These are phyloP conservation scores for Paragorgia papillata DNA, from an alignment of 92 coral and sea anemone genomes.

Conservation along the genomic window DNA sequence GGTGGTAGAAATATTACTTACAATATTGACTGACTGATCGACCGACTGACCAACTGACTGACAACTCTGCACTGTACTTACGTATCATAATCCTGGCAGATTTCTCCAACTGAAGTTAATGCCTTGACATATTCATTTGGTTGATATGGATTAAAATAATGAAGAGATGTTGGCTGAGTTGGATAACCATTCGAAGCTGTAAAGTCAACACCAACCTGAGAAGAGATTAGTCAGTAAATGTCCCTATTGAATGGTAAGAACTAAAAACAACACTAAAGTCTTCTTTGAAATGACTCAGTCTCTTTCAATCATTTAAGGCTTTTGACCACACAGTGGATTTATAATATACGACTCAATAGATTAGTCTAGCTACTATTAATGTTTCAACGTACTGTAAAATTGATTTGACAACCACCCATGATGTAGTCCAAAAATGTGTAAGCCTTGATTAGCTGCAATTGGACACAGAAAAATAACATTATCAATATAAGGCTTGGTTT, in stretches of 20 bases:
- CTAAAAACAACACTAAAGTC: no score
- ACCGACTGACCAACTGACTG: no score
- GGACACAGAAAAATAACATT: slow-evolving; percentile 7
- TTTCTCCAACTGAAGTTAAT: slow-evolving; percentile 84
- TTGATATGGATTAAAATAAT: slow-evolving; percentile 87
- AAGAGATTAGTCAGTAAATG: neutral
- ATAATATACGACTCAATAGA: no score
- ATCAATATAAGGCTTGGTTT: neutral
- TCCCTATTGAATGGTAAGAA: no score
- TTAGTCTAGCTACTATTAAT: no score
- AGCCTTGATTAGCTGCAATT: slow-evolving; percentile 59
- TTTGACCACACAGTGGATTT: no score
- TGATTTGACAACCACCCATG: slow-evolving; percentile 98
- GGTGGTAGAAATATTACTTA: no score
- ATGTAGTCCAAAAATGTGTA: slow-evolving; percentile 88
- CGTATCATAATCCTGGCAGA: slow-evolving; percentile 95
- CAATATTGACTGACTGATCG: no score
- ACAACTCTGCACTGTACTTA: slow-evolving; percentile 45
- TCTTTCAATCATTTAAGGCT: no score
- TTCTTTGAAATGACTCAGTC: no score
- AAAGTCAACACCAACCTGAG: slow-evolving; percentile 93
- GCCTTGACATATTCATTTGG: slow-evolving; percentile 96
- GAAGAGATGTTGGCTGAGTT: slow-evolving; percentile 73
- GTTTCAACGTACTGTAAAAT: slow-evolving; percentile 78
- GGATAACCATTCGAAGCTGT: slow-evolving; percentile 98